Evolutionary conservation across 2,797 vertebrate genomes (phyloP).

Genomic region (Arctocebus calabarensis): DNA sequence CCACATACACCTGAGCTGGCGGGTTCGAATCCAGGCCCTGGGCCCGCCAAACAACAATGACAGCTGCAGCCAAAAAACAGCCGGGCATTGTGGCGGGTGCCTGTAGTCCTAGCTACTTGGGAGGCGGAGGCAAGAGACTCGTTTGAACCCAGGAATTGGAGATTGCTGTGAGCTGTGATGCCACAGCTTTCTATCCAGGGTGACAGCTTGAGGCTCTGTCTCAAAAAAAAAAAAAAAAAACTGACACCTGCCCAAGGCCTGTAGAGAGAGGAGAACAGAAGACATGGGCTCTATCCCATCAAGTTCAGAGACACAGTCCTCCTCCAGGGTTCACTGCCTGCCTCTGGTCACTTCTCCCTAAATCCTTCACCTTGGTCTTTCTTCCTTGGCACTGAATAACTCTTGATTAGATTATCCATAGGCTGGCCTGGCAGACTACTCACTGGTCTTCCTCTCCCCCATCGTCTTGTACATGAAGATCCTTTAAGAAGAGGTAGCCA

Average conservation of each 20-base stretch:
- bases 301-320: not conserved
- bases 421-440: not conserved
- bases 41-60: too few relatives aligned
- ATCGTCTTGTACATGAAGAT: not conserved
- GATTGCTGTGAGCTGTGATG: too few relatives aligned
- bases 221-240: too few relatives aligned
- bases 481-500: not conserved
- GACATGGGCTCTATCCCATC: not conserved
- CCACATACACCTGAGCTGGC: too few relatives aligned
- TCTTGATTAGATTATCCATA: not conserved
- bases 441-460: not conserved
- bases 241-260: not conserved
- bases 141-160: too few relatives aligned
- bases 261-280: not conserved
- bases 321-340: not conserved
- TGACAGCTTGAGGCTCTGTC: too few relatives aligned
- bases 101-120: too few relatives aligned
- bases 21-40: too few relatives aligned
- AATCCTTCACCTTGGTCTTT: not conserved
- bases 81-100: too few relatives aligned
- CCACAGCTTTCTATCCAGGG: too few relatives aligned
- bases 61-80: too few relatives aligned
- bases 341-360: not conserved
- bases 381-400: not conserved
- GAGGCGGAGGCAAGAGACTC: too few relatives aligned